phyloP scores from a whole-genome alignment of 2,113 vertebrate species.

The Malurus cyaneus region DNA sequence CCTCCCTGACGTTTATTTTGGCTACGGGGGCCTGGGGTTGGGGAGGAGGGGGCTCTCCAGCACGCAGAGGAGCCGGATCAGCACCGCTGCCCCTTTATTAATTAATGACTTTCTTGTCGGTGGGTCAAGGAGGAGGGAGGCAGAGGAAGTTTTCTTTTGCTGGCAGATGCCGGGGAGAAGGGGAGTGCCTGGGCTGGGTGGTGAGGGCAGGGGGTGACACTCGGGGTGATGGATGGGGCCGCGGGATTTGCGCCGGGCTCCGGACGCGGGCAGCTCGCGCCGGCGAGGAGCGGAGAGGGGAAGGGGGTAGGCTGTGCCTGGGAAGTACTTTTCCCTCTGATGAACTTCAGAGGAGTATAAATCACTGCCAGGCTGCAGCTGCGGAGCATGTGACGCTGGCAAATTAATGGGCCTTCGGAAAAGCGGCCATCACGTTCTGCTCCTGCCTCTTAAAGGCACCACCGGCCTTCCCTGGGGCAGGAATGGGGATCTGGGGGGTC shows the following conservation, averaged over 20 bases:
- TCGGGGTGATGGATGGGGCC: conserved; percentile 13
- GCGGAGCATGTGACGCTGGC: conserved; percentile 41
- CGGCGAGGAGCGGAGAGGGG: background rate
- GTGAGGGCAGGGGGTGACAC: conserved; percentile 3
- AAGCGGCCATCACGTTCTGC: background rate
- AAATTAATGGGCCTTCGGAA: conserved; percentile 35
- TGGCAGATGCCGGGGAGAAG: conserved; percentile 9
- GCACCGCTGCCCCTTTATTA: background rate
- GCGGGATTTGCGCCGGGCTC: background rate
- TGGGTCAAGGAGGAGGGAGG: conserved; percentile 24
- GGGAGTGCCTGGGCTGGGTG: conserved; percentile 36
- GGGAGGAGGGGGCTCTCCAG: background rate
- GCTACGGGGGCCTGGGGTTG: background rate
- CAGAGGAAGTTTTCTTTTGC: conserved; percentile 63
- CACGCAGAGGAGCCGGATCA: background rate
- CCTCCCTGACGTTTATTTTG: conserved; percentile 59
- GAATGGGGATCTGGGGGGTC: background rate
- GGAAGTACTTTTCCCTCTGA: conserved; percentile 50
- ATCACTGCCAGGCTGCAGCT: conserved; percentile 66
- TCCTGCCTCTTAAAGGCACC: conserved; percentile 32
- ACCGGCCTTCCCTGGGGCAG: background rate
- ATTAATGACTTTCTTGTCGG: conserved; percentile 35
- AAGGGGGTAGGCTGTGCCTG: background rate
- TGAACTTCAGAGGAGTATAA: conserved; percentile 60
- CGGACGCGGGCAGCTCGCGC: background rate